Evolutionary conservation across 2,113 vertebrate species (phyloP), one percentile per base, ranked within the genome.

Genomic region (Festucalex cinctus): DNA sequence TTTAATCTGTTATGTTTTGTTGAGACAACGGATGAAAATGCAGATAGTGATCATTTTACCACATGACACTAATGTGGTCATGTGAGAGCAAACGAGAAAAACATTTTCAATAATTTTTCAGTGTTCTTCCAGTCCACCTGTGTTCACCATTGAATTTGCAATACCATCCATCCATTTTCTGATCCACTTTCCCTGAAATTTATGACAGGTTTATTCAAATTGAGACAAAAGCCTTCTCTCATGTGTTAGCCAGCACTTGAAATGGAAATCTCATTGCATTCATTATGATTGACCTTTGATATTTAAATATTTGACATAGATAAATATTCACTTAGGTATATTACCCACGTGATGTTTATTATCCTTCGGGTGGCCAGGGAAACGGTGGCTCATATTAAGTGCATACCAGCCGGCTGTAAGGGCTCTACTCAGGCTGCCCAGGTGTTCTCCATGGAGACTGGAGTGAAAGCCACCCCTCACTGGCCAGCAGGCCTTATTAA

Each of bases 381-480:
- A 41, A 63, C 60, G 16, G 32, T 36, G 58, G 26, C 61, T 35
- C 16, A 24, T 28, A 51, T 65, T 61, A 56, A 70, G 66, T 68
- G 63, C 72, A 74, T 66, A 72, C 57, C 44, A 61, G 63, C 46
- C 59, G 8, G 57, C 69, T 43, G 75, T 22, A 67, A 81, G 73
- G 63, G 69, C 60, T 60, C 17, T 46, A 48, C 68, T 76, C 43
- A 78, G 78, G 69, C 71, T 46, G 43, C 68, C 74, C 43, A 78
- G 78, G 69, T 71, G 74, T 69, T 69, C 65, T 80, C 71, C 67
- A 71, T 68, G 53, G 76, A 73, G 63, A 70, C 49, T 17, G 54
- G 54, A 74, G 35, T 37, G 54, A 60, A 16, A 60, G 62, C 60
- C 35, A 69, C 5, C 57, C n/a, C 49, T 69, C 19, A 28, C 49